Base-by-base conservation (phyloP, 92 coral and sea anemone genomes). In the Porites divaricata region DNA sequence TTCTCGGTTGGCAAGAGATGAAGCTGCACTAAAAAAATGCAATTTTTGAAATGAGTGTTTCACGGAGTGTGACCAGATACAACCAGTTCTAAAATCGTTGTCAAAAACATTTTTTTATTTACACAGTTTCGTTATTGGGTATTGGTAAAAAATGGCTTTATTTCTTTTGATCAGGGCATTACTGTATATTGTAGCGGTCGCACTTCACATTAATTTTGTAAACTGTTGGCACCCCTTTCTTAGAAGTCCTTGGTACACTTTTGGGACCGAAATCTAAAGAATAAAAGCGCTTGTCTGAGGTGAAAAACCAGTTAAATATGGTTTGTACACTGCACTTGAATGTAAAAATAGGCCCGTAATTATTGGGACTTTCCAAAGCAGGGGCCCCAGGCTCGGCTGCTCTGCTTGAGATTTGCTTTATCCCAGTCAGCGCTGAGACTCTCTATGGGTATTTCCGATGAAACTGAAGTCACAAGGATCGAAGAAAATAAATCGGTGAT, bases 61-160 rank as follows among this genome's bases (percentile, higher is more conserved):
- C 64, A 59, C 16, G 16, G 64, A 64, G 69, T 64, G 24, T 14
- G 69, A 64, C 26, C 69, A 64, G 69, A 64, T 64, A 64, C 69
- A 64, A 20, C 69, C 26, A 64, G 25, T 12, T 64, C 26, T 2
- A 64, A 64, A 64, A 64, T 19, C 69, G 25, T 64, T 64, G 69
- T 64, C 15, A 64, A 64, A 64, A 14, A 14, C 9, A 5, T 64
- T 64, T 64, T 64, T 64, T 64, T 64, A 64, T 64, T n/a, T 2
- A 64, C n/a, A 64, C 69, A 64, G 69, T 64, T 64, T 64, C 69
- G 62, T 19, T 87, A 75, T n/a, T 77, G 17, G 35, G 88, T 13
- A 58, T 58, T 50, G 89, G 91, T n/a, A 84, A 87, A 58, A 91
- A 91, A n/a, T n/a, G n/a, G n/a, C n/a, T n/a, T n/a, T n/a, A n/a